Conservation (phyloP, 2,888 invertebrate genomes). For the Asteroscopus sphinx region DNA sequence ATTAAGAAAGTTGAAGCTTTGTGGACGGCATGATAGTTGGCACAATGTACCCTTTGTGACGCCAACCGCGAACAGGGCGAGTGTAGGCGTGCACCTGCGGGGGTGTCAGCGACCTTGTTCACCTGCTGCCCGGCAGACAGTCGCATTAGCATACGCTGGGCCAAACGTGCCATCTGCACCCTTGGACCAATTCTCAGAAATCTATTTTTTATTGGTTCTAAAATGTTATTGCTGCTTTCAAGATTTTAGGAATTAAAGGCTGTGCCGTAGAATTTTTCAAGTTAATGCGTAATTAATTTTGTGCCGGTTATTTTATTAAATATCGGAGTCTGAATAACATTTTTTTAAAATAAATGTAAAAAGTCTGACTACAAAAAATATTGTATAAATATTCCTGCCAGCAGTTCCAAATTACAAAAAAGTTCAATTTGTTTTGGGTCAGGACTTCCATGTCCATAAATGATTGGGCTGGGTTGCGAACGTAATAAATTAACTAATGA, state of each 20-base stretch:
- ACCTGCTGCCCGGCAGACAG: conserved; percentile 78
- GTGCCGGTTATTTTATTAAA: too few species aligned
- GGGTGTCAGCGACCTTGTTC: conserved; percentile 83
- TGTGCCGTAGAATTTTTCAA: background rate
- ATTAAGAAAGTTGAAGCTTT: conserved; percentile 66
- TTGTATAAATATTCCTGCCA: too few species aligned
- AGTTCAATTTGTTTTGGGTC: background rate
- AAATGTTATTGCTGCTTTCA: conserved; percentile 8
- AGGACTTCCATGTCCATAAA: background rate
- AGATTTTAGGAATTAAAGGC: background rate
- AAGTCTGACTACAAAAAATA: too few species aligned
- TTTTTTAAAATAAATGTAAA: too few species aligned
- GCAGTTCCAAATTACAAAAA: conserved; percentile 1
- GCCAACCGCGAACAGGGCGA: conserved; percentile 50
- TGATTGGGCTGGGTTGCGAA: background rate
- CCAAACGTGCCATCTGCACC: conserved; percentile 60
- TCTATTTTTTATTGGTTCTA: conserved; percentile 21
- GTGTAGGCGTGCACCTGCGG: conserved; percentile 72
- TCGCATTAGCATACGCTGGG: conserved; percentile 74
- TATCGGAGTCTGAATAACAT: too few species aligned
- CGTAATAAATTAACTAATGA: too few species aligned
- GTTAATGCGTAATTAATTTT: too few species aligned
- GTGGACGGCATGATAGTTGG: conserved; percentile 43
- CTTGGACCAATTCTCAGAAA: conserved; percentile 43
- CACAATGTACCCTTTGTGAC: conserved; percentile 55